phyloP scores from a whole-genome alignment of 1,140 invertebrate species.

The Uloborus diversus region DNA sequence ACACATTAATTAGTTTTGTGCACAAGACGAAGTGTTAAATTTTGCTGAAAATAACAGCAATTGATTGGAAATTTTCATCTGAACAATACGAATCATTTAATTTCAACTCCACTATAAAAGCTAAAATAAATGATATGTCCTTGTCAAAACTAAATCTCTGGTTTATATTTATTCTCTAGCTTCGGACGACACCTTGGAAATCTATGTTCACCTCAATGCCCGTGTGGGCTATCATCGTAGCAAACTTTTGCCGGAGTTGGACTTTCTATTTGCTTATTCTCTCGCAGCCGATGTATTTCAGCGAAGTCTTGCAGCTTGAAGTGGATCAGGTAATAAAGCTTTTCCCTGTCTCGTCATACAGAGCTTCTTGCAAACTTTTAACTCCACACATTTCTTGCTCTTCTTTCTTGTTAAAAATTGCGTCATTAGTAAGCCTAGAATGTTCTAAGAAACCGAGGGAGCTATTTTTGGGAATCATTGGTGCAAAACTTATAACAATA shows the following conservation, averaged over 20 bases:
- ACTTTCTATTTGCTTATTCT: constrained; percentile 98
- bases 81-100: too few species aligned
- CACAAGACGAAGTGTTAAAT: too few species aligned
- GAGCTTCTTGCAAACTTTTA: not conserved
- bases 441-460: too few species aligned
- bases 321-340: constrained; percentile 80
- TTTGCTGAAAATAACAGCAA: too few species aligned
- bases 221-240: constrained; percentile 95
- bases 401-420: not conserved
- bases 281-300: constrained; percentile 96
- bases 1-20: too few species aligned
- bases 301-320: constrained; percentile 86
- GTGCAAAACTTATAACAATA: too few species aligned
- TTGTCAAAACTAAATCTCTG: too few species aligned
- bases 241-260: constrained; percentile 99
- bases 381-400: not conserved
- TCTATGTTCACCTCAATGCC: constrained; percentile 94
- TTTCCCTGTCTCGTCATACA: too few species aligned
- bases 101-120: too few species aligned
- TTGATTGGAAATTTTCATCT: too few species aligned
- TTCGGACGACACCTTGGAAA: constrained; percentile 91
- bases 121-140: too few species aligned
- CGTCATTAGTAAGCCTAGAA: not conserved
- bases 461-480: too few species aligned
- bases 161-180: constrained; percentile 66